Conservation (phyloP, 1,140 invertebrate genomes). For the Drosophila teissieri region DNA sequence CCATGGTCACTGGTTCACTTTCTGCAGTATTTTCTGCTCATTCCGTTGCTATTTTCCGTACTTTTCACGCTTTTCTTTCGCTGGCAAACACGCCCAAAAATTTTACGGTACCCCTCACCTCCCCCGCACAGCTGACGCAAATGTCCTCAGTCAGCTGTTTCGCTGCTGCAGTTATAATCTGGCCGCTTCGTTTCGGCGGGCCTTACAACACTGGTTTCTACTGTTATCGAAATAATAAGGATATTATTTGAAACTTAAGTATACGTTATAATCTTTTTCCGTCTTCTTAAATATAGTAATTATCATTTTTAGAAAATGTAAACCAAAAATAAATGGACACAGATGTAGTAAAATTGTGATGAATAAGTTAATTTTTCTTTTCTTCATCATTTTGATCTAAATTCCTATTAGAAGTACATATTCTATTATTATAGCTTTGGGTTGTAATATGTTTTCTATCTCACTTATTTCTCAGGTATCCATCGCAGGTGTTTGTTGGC, state of each 20-base stretch:
- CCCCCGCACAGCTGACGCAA: constrained; percentile 58
- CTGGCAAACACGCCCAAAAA: constrained; percentile 68
- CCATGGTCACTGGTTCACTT: constrained; percentile 40
- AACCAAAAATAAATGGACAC: too few relatives aligned
- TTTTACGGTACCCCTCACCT: constrained; percentile 17
- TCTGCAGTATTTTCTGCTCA: constrained; percentile 19
- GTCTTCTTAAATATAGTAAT: background rate
- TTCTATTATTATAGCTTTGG: too few relatives aligned
- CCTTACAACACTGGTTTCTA: background rate
- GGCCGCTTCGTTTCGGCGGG: background rate
- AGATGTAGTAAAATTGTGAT: too few relatives aligned
- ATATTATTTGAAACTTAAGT: too few relatives aligned
- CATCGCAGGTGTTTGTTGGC: constrained; percentile 98
- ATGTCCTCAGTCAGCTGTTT: constrained; percentile 42
- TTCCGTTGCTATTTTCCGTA: constrained; percentile 12
- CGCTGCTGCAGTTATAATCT: constrained; percentile 8
- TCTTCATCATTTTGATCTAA: too few relatives aligned
- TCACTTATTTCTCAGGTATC: constrained; percentile 91
- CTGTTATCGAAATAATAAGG: too few relatives aligned
- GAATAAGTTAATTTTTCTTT: too few relatives aligned
- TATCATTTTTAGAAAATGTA: background rate
- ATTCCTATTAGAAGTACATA: too few relatives aligned
- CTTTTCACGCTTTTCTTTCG: constrained; percentile 9
- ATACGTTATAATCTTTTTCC: background rate
- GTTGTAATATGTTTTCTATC: too few relatives aligned